phyloP scores from a whole-genome alignment of 2,113 vertebrate species.

The Tympanuchus pallidicinctus region DNA sequence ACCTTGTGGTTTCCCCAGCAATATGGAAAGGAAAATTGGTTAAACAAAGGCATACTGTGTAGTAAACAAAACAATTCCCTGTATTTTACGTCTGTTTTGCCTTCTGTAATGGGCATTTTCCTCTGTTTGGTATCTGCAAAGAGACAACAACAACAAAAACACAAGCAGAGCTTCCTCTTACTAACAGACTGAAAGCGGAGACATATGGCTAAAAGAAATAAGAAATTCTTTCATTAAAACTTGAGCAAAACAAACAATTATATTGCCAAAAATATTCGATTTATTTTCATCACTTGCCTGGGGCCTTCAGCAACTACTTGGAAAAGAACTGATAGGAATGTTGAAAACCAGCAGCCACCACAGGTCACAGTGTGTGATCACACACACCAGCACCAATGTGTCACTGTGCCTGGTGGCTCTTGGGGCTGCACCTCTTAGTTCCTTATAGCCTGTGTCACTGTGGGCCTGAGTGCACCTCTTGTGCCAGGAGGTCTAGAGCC shows the following conservation, averaged over 20 bases:
- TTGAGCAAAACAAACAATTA: not conserved
- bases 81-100: not conserved
- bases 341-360: not conserved
- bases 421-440: fast-evolving
- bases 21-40: not conserved
- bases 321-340: not conserved
- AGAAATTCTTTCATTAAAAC: not conserved
- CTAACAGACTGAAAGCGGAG: not conserved
- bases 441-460: not conserved
- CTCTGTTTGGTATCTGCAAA: not conserved
- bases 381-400: not conserved
- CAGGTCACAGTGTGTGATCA: not conserved
- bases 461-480: not conserved
- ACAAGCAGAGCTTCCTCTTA: not conserved
- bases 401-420: fast-evolving
- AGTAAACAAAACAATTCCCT: not conserved
- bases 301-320: not conserved
- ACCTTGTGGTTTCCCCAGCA: not conserved
- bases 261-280: not conserved
- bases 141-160: not conserved
- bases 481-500: not conserved
- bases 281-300: not conserved
- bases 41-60: not conserved
- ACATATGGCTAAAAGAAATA: not conserved
- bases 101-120: not conserved